These are phyloP conservation scores for Triplophysa rosa DNA, from an alignment of 2,113 vertebrate genomes.

Conservation along the genomic window DNA sequence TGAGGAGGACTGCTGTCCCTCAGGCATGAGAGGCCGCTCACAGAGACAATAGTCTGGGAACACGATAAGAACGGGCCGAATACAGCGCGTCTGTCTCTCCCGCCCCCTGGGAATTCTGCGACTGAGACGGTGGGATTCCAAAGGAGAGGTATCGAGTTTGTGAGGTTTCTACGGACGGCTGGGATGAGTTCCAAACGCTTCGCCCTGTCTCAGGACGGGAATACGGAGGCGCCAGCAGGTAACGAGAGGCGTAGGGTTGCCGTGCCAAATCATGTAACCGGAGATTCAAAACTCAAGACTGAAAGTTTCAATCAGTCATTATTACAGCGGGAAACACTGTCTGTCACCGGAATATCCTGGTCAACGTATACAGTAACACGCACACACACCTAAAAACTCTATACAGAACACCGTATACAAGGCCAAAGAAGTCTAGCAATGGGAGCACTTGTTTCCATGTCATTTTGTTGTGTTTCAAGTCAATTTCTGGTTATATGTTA, in stretches of 20 bases:
- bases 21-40: slow-evolving; percentile 67
- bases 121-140: slow-evolving; percentile 79
- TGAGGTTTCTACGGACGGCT: slow-evolving; percentile 77
- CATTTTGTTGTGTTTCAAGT: too few species aligned
- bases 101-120: slow-evolving; percentile 79
- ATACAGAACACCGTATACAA: slow-evolving; percentile 2
- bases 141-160: slow-evolving; percentile 84
- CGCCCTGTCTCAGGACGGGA: slow-evolving; percentile 79
- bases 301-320: slow-evolving; percentile 61
- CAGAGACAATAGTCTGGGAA: slow-evolving; percentile 74
- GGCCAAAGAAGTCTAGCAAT: too few species aligned
- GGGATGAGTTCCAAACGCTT: slow-evolving; percentile 85
- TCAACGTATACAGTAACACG: slow-evolving; percentile 21
- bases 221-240: slow-evolving; percentile 87
- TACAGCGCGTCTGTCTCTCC: slow-evolving; percentile 74
- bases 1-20: slow-evolving; percentile 64
- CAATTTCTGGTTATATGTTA: too few species aligned
- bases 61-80: slow-evolving; percentile 67
- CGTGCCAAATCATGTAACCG: slow-evolving; percentile 87
- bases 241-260: slow-evolving; percentile 78
- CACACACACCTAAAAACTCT: background rate
- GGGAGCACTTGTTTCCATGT: too few species aligned
- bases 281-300: slow-evolving; percentile 83
- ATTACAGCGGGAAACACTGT: slow-evolving; percentile 48
- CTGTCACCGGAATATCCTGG: slow-evolving; percentile 10